Conservation (phyloP, 2,888 invertebrate genomes). For the Synergus japonicus region DNA sequence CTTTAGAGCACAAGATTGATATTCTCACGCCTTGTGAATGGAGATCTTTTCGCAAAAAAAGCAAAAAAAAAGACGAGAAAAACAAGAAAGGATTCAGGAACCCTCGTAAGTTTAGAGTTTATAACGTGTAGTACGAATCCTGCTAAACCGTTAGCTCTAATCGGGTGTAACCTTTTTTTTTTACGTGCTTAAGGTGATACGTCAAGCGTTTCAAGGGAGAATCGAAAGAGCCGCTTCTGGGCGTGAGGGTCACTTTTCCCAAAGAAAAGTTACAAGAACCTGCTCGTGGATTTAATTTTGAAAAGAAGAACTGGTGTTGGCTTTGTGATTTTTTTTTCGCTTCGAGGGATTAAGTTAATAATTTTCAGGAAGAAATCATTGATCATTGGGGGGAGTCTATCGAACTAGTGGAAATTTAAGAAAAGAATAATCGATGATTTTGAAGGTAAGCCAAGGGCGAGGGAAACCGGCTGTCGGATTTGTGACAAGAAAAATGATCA, state of each 20-base stretch:
- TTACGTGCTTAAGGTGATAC: constrained; percentile 28
- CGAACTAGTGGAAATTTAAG: background rate
- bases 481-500: background rate
- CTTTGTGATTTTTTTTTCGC: background rate
- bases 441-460: background rate
- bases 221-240: constrained; percentile 17
- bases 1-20: background rate
- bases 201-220: constrained; percentile 30
- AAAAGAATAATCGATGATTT: constrained; percentile 19
- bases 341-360: constrained; percentile 43
- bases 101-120: background rate
- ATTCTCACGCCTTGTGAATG: constrained; percentile 48
- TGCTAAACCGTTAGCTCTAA: constrained; percentile 48
- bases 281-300: constrained; percentile 11
- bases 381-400: constrained; percentile 22
- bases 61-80: constrained; percentile 45
- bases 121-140: constrained; percentile 6
- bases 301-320: background rate
- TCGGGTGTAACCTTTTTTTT: constrained; percentile 47
- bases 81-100: constrained; percentile 36
- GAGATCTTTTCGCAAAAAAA: background rate
- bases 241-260: constrained; percentile 11
- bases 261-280: constrained; percentile 19
- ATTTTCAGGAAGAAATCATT: constrained; percentile 44
- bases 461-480: background rate